Evolutionary conservation across 2,113 vertebrate species (phyloP), one percentile per base, ranked within the genome.

Genomic region (Conger conger): DNA sequence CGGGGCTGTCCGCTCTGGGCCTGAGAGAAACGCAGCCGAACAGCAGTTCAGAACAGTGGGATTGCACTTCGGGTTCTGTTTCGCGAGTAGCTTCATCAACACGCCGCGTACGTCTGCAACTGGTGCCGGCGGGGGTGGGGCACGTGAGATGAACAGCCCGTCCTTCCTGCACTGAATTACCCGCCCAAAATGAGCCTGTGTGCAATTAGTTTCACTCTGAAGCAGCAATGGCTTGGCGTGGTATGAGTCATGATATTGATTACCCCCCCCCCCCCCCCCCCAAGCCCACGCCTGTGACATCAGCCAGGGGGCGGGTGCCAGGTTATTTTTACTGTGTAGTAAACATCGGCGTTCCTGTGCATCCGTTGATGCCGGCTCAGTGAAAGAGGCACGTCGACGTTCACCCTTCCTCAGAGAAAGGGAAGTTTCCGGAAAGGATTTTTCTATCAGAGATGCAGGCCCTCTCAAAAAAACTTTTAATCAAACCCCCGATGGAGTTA

Each of bases 241-340:
- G 92, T 93, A 93, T 95, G 94, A 95, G 89, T 95, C 94, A 95
- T 87, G 81, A 82, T 93, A 95, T 94, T 93, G 94, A 95, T 94
- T 86, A 86, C 20, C 20, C 3, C 90, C 79, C 8, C 85, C 20
- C 60, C 60, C 60, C 60, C 68, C 68, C n/a, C n/a, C n/a, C 63
- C n/a, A n/a, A n/a, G n/a, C 40, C 4, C 80, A 27, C 5, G 76
- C 4, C 76, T 17, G 11, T 30, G 35, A 77, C 76, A 68, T 68
- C 60, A 68, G 60, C 60, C 1, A 20, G 57, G 18, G 79, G 33
- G 77, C 20, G 76, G 73, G 45, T 1, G 60, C 17, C 4, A 27
- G 60, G 27, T 88, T 87, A 87, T 87, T 85, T 77, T 85, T 81
- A 85, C 30, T 84, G 60, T 57, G 53, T 85, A 78, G 81, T 87